Percentiles rank a stretch among this genome's conserved stretches.
phyloP scores from a whole-genome alignment of 1,140 invertebrate genomes.

The Drosophila funebris region DNA sequence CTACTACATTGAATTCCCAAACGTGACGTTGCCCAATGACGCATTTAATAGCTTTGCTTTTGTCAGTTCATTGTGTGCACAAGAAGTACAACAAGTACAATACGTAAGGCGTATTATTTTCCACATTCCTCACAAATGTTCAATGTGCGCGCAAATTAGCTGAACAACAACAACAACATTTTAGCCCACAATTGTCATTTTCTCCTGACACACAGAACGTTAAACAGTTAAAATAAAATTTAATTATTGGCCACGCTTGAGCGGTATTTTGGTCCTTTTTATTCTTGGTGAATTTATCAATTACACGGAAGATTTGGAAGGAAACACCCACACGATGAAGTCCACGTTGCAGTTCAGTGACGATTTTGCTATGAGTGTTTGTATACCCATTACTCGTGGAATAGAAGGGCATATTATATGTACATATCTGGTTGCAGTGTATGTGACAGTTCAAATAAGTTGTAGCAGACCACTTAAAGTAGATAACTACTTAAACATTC shows the following conservation, averaged over 20 bases:
- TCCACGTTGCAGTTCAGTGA: conserved; percentile 19
- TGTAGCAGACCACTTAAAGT: too few relatives aligned
- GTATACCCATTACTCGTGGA: neutral
- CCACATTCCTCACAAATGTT: conserved; percentile 47
- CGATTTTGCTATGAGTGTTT: neutral
- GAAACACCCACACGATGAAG: conserved; percentile 14
- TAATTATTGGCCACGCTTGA: conserved; percentile 68
- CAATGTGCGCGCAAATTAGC: conserved; percentile 44
- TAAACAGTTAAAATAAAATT: conserved; percentile 27
- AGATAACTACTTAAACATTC: too few relatives aligned
- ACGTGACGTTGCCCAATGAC: conserved; percentile 64
- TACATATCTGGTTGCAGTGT: too few relatives aligned
- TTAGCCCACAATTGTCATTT: conserved; percentile 8
- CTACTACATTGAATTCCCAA: conserved; percentile 34
- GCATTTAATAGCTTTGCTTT: conserved; percentile 75
- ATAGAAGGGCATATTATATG: too few relatives aligned
- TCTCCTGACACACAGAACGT: neutral
- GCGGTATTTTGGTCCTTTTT: conserved; percentile 18
- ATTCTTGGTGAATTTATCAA: conserved; percentile 62
- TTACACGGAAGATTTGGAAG: conserved; percentile 41
- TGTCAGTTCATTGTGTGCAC: conserved; percentile 39
- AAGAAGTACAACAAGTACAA: conserved; percentile 19
- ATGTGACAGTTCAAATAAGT: too few relatives aligned
- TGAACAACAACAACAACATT: conserved; percentile 19
- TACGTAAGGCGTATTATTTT: conserved; percentile 20